A percentile compares a stretch with the other conserved stretches of the same genome.
Evolutionary conservation across 2,113 vertebrate species (phyloP).

Genomic region (Marmota flaviventris): DNA sequence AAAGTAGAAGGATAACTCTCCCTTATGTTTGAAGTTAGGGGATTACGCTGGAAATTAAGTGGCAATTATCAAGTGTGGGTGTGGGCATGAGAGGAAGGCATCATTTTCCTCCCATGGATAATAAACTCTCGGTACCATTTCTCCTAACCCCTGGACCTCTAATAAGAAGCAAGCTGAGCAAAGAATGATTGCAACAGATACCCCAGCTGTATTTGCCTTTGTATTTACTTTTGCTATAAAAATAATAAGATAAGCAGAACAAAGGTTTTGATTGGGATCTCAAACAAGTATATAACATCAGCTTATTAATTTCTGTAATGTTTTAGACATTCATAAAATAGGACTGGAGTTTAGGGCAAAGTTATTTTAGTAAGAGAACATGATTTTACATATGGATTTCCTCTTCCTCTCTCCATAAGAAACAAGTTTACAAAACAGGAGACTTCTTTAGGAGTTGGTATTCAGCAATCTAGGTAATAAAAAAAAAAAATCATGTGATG

Average conservation of each 20-base stretch:
- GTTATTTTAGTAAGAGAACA: neutral
- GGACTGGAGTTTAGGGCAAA: neutral
- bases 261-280: neutral
- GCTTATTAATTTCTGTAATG: neutral
- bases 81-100: neutral
- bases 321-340: neutral
- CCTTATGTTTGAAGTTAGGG: neutral
- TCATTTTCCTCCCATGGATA: neutral
- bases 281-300: neutral
- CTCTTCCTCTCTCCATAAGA: neutral
- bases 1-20: neutral
- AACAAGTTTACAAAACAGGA: neutral
- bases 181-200: neutral
- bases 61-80: neutral
- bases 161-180: fast-evolving
- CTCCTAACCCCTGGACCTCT: fast-evolving
- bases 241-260: neutral
- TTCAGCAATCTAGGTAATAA: neutral
- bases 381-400: neutral
- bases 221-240: neutral
- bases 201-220: neutral
- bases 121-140: fast-evolving
- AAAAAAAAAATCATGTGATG: neutral
- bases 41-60: neutral
- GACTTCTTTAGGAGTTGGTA: neutral